Evolutionary conservation across 2,888 invertebrate genomes (phyloP), one percentile per base, ranked within the genome.

Genomic region (Belgica antarctica): DNA sequence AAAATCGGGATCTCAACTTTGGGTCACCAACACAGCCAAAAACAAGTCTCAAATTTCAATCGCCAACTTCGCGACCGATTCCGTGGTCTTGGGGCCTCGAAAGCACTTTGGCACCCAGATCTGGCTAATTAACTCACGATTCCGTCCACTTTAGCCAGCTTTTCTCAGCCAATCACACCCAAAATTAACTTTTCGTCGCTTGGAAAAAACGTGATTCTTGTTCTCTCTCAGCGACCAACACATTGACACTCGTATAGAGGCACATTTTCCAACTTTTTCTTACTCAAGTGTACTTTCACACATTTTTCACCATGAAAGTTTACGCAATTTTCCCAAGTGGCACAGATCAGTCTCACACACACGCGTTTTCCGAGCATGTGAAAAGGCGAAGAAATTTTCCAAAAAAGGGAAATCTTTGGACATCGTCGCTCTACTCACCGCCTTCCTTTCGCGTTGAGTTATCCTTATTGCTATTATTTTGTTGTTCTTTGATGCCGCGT

Each of bases 401-500:
- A 41, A 41, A 41, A 41, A 41, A 41, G 41, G 41, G n/a, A n/a
- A 41, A 41, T 15, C 34, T 7, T 41, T 3, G 41, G 10, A n/a
- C 41, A 12, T n/a, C n/a, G n/a, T n/a, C n/a, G 34, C 34, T 34
- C 15, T 3, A 63, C 46, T 66, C 27, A 66, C 65, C 65, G 17
- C 22, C 52, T 17, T 52, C 22, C 52, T 52, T 17, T 22, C 22
- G 7, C 8, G 52, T n/a, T 10, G 52, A 7, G 3, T 4, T 7
- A 47, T 66, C 68, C 19, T 68, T 68, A 28, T 68, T 68, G 57
- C 52, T 47, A 24, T 47, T 68, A 22, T 52, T 68, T 17, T 46
- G 22, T 57, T 68, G 68, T 72, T 82, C 82, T 75, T 82, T 82
- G 57, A 78, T 78, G 10, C 78, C 77, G 75, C 81, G 81, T 73